Percentiles rank a stretch among this genome's conserved stretches.
phyloP scores from a whole-genome alignment of 2,113 vertebrate genomes.

The Rhodinocichla rosea region DNA sequence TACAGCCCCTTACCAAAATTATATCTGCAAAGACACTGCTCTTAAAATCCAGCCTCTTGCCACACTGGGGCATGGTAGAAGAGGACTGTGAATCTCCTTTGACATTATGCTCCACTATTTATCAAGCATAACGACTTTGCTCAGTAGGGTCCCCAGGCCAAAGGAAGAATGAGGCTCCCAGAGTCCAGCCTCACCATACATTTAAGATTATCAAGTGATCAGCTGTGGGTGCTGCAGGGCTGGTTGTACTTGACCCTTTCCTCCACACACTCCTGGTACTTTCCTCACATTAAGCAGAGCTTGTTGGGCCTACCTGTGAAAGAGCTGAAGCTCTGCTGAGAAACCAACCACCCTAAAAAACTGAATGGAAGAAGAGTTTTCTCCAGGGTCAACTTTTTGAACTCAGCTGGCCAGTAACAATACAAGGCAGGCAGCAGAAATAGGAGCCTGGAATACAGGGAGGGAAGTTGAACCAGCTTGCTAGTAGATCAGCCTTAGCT shows the following conservation, averaged over 20 bases:
- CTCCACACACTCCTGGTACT: neutral
- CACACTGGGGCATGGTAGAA: neutral
- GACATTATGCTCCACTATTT: rapidly evolving
- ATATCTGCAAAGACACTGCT: neutral
- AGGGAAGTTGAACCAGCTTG: neutral
- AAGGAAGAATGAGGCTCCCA: neutral
- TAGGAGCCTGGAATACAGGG: neutral
- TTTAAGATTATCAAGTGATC: neutral
- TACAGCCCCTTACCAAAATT: neutral
- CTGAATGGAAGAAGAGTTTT: neutral
- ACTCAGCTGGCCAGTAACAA: neutral
- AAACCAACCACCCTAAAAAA: neutral
- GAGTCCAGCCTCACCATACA: neutral
- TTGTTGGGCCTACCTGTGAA: neutral
- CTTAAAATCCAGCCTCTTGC: neutral
- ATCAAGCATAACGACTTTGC: neutral
- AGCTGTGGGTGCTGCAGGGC: neutral
- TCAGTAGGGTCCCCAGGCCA: rapidly evolving
- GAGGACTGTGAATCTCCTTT: neutral
- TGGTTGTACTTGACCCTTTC: rapidly evolving
- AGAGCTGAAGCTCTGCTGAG: neutral
- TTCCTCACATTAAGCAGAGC: neutral
- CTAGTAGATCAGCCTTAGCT: neutral
- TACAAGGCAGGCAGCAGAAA: neutral
- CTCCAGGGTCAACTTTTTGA: neutral